Conservation (phyloP, 2,113 vertebrate genomes). For the Amphiprion ocellaris region DNA sequence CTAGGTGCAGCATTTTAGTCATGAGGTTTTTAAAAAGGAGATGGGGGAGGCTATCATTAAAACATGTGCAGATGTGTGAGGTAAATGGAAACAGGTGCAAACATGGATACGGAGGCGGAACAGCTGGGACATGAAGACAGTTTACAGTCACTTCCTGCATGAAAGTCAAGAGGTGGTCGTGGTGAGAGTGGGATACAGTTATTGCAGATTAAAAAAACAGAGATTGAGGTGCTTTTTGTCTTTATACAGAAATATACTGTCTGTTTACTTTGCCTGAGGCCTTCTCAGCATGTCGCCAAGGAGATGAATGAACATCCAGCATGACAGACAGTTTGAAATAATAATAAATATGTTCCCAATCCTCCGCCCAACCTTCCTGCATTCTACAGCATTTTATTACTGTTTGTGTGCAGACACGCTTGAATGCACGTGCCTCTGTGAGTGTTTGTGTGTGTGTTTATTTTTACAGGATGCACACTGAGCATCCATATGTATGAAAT, state of each 20-base stretch:
- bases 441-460: constrained; percentile 11
- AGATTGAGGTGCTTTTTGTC: constrained; percentile 32
- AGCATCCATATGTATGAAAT: constrained; percentile 56
- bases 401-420: constrained; percentile 27
- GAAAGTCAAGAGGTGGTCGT: constrained; percentile 23
- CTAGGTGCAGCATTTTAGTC: constrained; percentile 14
- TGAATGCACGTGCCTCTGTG: constrained; percentile 11
- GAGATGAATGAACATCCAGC: constrained; percentile 52
- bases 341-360: constrained; percentile 31
- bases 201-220: constrained; percentile 1
- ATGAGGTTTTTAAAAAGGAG: background rate
- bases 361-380: constrained; percentile 11
- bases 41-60: background rate
- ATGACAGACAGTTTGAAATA: constrained; percentile 40
- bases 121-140: constrained; percentile 28
- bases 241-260: constrained; percentile 23
- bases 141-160: constrained; percentile 26
- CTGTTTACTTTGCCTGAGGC: constrained; percentile 52
- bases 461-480: constrained; percentile 17
- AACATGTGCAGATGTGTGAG: constrained; percentile 11
- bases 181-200: constrained; percentile 16
- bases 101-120: constrained; percentile 28
- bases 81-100: constrained; percentile 43
- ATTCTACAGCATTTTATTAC: constrained; percentile 21
- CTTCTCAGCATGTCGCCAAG: constrained; percentile 31